These are phyloP conservation scores for Myoxocephalus aenaeus DNA, from an alignment of 2,797 vertebrate genomes.

Conservation along the genomic window DNA sequence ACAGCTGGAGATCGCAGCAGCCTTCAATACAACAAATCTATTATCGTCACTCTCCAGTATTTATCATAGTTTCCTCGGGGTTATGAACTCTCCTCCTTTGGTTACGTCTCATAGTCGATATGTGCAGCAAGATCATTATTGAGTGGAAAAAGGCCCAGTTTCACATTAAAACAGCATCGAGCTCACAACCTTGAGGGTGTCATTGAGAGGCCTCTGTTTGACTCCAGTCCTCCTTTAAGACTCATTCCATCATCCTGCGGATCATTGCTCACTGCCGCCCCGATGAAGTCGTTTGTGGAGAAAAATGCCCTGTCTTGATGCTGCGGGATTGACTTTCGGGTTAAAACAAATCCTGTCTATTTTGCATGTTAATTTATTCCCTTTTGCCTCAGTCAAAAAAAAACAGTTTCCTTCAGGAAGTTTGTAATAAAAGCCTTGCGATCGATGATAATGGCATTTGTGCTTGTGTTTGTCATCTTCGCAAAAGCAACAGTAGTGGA, in stretches of 20 bases:
- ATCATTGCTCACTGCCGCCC: slow-evolving; percentile 66
- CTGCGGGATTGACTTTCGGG: slow-evolving; percentile 73
- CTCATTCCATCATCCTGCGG: slow-evolving; percentile 70
- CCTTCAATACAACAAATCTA: slow-evolving; percentile 12
- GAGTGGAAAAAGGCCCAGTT: slow-evolving; percentile 56
- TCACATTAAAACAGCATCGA: slow-evolving; percentile 64
- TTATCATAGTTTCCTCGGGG: slow-evolving; percentile 13
- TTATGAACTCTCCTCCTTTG: slow-evolving; percentile 26
- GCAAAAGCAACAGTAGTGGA: slow-evolving; percentile 86
- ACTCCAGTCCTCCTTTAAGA: slow-evolving; percentile 69
- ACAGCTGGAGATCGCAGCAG: neutral
- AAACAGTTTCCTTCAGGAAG: slow-evolving; percentile 83
- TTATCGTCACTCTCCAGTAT: slow-evolving; percentile 2
- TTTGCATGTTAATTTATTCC: slow-evolving; percentile 86
- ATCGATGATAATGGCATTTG: slow-evolving; percentile 90
- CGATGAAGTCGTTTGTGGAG: slow-evolving; percentile 63
- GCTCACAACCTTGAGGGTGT: slow-evolving; percentile 78
- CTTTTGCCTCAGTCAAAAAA: slow-evolving; percentile 63
- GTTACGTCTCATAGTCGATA: slow-evolving; percentile 26
- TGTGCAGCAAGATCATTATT: slow-evolving; percentile 29
- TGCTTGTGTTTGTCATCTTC: slow-evolving; percentile 89
- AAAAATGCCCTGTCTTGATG: slow-evolving; percentile 70
- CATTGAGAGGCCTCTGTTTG: slow-evolving; percentile 74
- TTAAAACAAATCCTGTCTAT: slow-evolving; percentile 71
- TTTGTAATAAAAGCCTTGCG: slow-evolving; percentile 88